Base-by-base conservation (phyloP, 2,113 vertebrate species). In the Xerus inauris region DNA sequence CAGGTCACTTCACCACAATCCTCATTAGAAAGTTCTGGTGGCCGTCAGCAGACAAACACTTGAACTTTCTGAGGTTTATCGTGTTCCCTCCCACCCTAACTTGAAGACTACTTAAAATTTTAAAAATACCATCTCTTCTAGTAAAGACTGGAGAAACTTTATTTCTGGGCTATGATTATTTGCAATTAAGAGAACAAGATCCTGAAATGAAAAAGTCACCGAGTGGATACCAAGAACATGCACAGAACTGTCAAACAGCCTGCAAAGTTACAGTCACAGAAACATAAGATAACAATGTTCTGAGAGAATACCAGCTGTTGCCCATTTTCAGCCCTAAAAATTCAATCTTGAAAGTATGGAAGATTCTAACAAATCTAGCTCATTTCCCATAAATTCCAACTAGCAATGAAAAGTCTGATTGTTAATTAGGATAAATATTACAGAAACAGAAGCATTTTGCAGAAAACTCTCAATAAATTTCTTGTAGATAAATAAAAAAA, bases 401-500 rank as follows among this genome's bases (percentile, higher is more conserved):
- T 42, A 69, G 35, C n/a, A 32, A 71, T 22, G 19, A 72, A 95
- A 73, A 75, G 59, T 22, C 3, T 42, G 20, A 28, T 35, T 91
- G 26, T 93, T 17, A 89, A 82, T 71, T 77, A 84, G 3, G 24
- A 62, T 71, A 92, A 90, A 62, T n/a, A 75, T 45, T 62, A 90
- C 9, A 96, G 30, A 96, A 17, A 13, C 14, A 71, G 54, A 84
- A 72, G 24, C 57, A 85, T 54, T 93, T 59, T 72, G 16, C 47
- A 96, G 38, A 84, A 77, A 8, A 30, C 11, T 76, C 45, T 81
- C 42, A 94, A 75, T 83, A 77, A 4, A 49, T 88, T 90, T 71
- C 47, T 62, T 65, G 47, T 5, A 51, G 64, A 87, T 88, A 93
- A 97, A 81, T 94, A 77, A 94, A 11, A 93, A 97, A 77, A 95